phyloP scores from a whole-genome alignment of 2,797 vertebrate species.

The Oreochromis mossambicus region DNA sequence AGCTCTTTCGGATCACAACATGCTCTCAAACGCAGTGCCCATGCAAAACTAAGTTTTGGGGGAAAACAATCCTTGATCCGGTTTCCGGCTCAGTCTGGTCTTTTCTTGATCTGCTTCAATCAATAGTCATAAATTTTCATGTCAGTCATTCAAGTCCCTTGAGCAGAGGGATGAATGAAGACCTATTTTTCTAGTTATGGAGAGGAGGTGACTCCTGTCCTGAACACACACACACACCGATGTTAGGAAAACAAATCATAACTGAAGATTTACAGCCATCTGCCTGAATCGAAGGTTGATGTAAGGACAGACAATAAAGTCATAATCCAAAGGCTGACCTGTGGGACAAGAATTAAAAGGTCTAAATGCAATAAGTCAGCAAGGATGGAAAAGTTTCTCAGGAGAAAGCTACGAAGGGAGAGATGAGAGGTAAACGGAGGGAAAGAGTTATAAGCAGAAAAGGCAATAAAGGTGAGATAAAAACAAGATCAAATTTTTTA shows the following conservation, averaged over 20 bases:
- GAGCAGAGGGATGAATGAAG: neutral
- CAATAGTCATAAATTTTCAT: neutral
- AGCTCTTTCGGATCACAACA: neutral
- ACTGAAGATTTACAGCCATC: neutral
- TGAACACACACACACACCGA: neutral
- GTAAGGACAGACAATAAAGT: neutral
- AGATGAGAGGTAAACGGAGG: neutral
- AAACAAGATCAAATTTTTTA: slow-evolving; percentile 1
- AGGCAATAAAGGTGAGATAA: neutral
- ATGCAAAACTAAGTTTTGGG: neutral
- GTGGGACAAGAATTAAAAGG: neutral
- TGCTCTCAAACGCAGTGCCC: neutral
- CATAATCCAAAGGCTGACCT: neutral
- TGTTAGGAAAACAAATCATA: neutral
- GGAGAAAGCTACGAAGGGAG: neutral
- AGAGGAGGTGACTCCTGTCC: neutral
- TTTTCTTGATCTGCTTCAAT: neutral
- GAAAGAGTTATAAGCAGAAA: neutral
- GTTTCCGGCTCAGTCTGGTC: neutral
- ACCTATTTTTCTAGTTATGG: neutral
- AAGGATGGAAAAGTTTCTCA: neutral
- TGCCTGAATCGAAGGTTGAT: neutral
- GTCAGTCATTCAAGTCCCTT: neutral
- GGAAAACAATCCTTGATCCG: neutral
- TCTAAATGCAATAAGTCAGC: neutral